A percentile compares a stretch with the other conserved stretches of the same genome.
Evolutionary conservation across 2,113 vertebrate genomes (phyloP).

Genomic region (Lucifuga dentata): DNA sequence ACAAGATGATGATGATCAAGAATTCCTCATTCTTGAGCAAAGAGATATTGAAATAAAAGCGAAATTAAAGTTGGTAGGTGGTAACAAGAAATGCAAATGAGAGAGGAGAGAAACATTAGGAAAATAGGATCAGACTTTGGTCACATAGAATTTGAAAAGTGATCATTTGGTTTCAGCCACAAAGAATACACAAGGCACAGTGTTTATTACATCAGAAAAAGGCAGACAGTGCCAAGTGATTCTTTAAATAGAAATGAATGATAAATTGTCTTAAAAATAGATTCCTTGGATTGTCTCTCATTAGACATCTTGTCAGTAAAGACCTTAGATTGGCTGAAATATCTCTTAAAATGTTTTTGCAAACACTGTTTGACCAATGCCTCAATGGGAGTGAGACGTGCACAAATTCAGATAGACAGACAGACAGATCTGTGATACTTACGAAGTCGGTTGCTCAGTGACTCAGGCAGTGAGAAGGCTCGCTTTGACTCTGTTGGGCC

Average conservation of each 20-base stretch:
- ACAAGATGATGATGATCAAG: conserved; percentile 2
- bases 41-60: conserved; percentile 13
- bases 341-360: conserved; percentile 24
- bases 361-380: conserved; percentile 43
- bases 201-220: not conserved
- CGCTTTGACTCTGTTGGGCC: conserved; percentile 91
- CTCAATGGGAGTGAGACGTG: conserved; percentile 20
- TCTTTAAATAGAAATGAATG: too few relatives aligned
- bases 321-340: too few relatives aligned
- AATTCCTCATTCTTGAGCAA: conserved; percentile 8
- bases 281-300: not conserved
- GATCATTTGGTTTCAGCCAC: not conserved
- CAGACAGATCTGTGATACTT: conserved; percentile 76
- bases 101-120: conserved; percentile 55
- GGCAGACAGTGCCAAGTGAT: not conserved
- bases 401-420: conserved; percentile 6
- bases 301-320: too few relatives aligned
- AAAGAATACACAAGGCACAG: not conserved
- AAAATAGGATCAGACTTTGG: conserved; percentile 32
- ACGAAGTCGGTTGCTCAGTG: conserved; percentile 93
- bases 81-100: conserved; percentile 14
- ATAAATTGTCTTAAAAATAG: not conserved
- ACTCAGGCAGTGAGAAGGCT: conserved; percentile 95
- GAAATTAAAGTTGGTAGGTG: not conserved
- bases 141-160: conserved; percentile 48